These are phyloP conservation scores for Forpus xanthops DNA, from an alignment of 2,797 vertebrate genomes.

Conservation along the genomic window DNA sequence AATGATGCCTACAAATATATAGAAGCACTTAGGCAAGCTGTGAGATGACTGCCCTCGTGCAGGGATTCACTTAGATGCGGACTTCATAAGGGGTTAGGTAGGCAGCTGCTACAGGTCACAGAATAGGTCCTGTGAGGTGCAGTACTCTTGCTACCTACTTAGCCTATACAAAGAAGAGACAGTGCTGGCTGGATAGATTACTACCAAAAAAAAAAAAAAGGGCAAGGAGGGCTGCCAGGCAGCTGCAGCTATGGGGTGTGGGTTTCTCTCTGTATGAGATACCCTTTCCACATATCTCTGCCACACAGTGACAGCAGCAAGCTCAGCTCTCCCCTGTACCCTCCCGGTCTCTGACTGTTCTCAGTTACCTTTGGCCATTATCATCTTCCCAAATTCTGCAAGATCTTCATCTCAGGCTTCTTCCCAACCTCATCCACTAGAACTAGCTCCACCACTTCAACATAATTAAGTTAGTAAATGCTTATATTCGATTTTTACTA, in stretches of 20 bases:
- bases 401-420: not conserved
- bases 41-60: not conserved
- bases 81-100: not conserved
- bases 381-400: not conserved
- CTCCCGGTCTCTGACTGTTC: not conserved
- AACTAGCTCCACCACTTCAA: not conserved
- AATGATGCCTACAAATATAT: not conserved
- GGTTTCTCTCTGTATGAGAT: not conserved
- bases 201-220: not conserved
- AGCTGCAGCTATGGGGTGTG: not conserved
- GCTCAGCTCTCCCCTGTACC: not conserved
- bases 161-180: not conserved
- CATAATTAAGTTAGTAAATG: not conserved
- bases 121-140: not conserved
- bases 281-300: not conserved
- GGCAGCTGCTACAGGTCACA: not conserved
- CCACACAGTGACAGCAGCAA: not conserved
- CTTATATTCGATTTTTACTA: not conserved
- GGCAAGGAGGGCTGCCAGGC: not conserved
- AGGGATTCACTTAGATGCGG: not conserved
- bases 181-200: rapidly evolving
- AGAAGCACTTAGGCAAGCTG: not conserved
- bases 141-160: not conserved
- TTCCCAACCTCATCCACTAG: not conserved
- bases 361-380: not conserved